These are phyloP conservation scores for Cantharis nigra DNA, from an alignment of 2,888 invertebrate genomes.

Conservation along the genomic window DNA sequence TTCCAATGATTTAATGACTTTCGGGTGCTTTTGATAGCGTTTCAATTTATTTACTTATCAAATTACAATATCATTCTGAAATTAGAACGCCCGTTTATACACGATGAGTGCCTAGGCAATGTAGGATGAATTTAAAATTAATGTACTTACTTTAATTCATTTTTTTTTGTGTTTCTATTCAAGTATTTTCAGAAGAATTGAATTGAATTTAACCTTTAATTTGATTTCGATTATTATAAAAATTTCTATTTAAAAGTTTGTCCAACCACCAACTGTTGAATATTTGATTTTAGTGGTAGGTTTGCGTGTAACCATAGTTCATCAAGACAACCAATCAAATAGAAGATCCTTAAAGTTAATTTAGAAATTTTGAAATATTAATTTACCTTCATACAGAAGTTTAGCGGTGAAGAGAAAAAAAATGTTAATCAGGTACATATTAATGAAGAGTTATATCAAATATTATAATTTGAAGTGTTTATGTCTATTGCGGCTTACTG, in stretches of 20 bases:
- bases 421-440: too few relatives aligned
- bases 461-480: too few relatives aligned
- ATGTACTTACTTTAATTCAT: too few relatives aligned
- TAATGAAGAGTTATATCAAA: too few relatives aligned
- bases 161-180: too few relatives aligned
- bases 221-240: neutral
- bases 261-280: neutral
- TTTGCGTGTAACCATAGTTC: neutral
- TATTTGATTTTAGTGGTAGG: neutral
- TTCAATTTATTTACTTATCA: neutral
- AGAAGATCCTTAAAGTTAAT: too few relatives aligned
- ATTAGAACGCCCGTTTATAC: neutral
- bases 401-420: too few relatives aligned
- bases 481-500: too few relatives aligned
- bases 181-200: neutral
- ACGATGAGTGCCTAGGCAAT: neutral
- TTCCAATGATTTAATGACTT: neutral
- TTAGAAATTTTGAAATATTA: too few relatives aligned
- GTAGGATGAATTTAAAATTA: neutral
- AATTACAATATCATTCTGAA: neutral
- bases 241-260: too few relatives aligned
- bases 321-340: too few relatives aligned
- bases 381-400: too few relatives aligned
- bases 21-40: neutral
- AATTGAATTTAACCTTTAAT: neutral